Evolutionary conservation across 2,113 vertebrate species (phyloP), one percentile per base, ranked within the genome.

Genomic region (Phasianus colchicus): DNA sequence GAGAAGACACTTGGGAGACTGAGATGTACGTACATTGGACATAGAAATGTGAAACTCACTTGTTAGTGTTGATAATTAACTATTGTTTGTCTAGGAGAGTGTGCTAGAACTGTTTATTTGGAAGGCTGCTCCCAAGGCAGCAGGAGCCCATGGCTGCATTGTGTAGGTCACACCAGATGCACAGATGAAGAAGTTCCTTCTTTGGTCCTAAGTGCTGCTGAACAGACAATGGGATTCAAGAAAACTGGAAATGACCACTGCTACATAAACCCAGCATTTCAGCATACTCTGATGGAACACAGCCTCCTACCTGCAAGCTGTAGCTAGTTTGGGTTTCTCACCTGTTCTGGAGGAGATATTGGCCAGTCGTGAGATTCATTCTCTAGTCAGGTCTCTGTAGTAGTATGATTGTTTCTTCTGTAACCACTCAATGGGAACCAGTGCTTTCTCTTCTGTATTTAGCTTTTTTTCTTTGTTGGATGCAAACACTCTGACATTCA

Each of bases 331-430:
- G 61, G 24, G 57, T 64, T 86, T 91, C 88, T 81, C 38, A 5
- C 50, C 45, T 21, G 34, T 83, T 61, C 80, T 86, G 66, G 21
- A 93, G 84, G 81, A 84, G 42, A 72, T 1, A 30, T 47, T 50
- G 70, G 66, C 19, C 20, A 65, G 84, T 58, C 84, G 34, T 79
- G 85, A 92, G 92, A 88, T 69, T 76, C 78, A 73, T 54, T 11
- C 63, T 90, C 80, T 94, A 86, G 96, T 95, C 84, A 86, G 52
- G 86, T 93, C 74, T 82, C 84, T 76, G 70, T 57, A 90, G 86
- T 52, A 72, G 42, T 61, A 85, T 86, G 48, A 91, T 48, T 84
- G 66, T 42, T 89, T 90, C 58, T 58, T 89, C 93, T 95, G 65
- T 72, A 87, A 60, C 82, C 74, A 66, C 42, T 58, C 94, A 93